Conservation (phyloP, 30 jellyfish, hydroid and myxozoan genomes). For the Cassiopea andromeda region DNA sequence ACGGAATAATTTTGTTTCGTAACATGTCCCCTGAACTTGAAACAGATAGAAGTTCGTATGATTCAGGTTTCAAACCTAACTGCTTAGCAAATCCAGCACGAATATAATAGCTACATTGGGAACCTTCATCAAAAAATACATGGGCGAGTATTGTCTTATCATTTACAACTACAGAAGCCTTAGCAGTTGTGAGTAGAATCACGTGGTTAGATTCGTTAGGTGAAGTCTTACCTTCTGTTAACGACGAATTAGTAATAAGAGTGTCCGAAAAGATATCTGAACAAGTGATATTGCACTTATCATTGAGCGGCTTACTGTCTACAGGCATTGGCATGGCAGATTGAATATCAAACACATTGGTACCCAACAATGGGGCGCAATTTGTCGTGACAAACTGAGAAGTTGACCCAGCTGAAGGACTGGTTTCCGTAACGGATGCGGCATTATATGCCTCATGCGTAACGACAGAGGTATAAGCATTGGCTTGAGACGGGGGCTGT, state of each 20-base stretch:
- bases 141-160: background rate
- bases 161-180: constrained; percentile 5
- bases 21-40: constrained; percentile 52
- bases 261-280: background rate
- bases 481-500: too few species aligned
- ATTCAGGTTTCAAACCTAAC: constrained; percentile 23
- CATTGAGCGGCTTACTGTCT: background rate
- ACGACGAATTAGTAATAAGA: background rate
- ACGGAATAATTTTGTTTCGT: constrained; percentile 39
- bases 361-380: constrained; percentile 16
- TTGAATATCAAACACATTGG: background rate
- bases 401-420: constrained; percentile 1
- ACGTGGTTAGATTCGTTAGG: background rate
- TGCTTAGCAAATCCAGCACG: constrained; percentile 44
- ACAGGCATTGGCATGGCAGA: background rate
- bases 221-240: background rate
- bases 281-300: background rate
- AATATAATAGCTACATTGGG: constrained; percentile 29
- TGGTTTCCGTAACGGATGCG: constrained; percentile 10
- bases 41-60: constrained; percentile 46
- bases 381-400: constrained; percentile 16
- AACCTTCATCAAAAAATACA: constrained; percentile 25
- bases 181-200: constrained; percentile 12
- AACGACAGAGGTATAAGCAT: constrained; percentile 12
- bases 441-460: constrained; percentile 7